Conservation (phyloP, 2,888 invertebrate species). For the Drepana falcataria region DNA sequence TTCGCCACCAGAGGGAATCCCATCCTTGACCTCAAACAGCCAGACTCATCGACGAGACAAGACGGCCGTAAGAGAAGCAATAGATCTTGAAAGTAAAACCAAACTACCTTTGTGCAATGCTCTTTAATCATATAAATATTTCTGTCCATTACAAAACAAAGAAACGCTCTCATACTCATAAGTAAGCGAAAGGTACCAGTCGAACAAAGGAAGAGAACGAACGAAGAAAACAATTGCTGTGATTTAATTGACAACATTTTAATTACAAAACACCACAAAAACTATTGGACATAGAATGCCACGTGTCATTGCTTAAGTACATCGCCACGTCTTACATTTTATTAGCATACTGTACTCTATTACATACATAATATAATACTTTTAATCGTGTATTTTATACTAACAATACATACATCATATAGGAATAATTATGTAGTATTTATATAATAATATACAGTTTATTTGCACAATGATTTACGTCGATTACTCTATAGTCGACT, state of each 20-base stretch:
- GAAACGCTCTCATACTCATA: not conserved
- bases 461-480: constrained; percentile 41
- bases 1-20: no score
- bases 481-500: constrained; percentile 13
- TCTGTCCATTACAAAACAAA: constrained; percentile 11
- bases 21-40: no score
- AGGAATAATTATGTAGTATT: constrained; percentile 48
- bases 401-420: constrained; percentile 67
- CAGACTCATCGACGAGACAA: no score
- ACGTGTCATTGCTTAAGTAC: constrained; percentile 70
- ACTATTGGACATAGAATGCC: constrained; percentile 71
- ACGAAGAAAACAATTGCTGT: constrained; percentile 34
- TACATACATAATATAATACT: constrained; percentile 50
- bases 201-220: constrained; percentile 4
- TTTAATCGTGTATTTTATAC: constrained; percentile 70
- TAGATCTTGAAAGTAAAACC: not conserved
- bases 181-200: not conserved
- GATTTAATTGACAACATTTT: constrained; percentile 77
- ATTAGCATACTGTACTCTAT: constrained; percentile 62
- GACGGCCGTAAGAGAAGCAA: no score
- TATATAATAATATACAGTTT: constrained; percentile 53
- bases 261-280: constrained; percentile 79
- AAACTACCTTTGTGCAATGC: not conserved
- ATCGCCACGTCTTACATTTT: constrained; percentile 49
- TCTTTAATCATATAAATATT: no score